A percentile compares a stretch with the other conserved stretches of the same genome.
Evolutionary conservation across 2,888 invertebrate genomes (phyloP).

Genomic region (Pterostichus madidus): DNA sequence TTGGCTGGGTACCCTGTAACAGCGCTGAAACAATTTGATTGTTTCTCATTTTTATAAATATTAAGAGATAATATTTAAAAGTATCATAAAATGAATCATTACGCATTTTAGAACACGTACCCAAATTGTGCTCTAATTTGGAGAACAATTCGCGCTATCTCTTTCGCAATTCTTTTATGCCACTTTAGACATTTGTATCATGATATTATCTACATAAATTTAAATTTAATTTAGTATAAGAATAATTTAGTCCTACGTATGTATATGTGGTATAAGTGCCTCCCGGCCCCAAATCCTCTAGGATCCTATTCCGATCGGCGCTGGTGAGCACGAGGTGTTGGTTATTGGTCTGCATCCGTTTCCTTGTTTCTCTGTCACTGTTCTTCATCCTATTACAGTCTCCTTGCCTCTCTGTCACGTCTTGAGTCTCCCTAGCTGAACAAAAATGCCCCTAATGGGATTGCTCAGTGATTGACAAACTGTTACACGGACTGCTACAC

Average conservation of each 20-base stretch:
- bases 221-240: too few species aligned
- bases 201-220: too few species aligned
- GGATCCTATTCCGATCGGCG: conserved; percentile 17
- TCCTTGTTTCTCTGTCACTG: conserved; percentile 25
- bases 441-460: conserved; percentile 54
- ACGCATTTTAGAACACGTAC: too few species aligned
- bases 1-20: too few species aligned
- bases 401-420: conserved; percentile 7
- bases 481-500: not conserved
- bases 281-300: not conserved
- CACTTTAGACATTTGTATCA: too few species aligned
- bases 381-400: conserved; percentile 21
- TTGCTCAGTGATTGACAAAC: conserved; percentile 40
- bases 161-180: too few species aligned
- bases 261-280: not conserved
- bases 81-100: too few species aligned
- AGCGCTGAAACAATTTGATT: too few species aligned
- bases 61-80: too few species aligned
- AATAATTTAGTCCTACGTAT: not conserved
- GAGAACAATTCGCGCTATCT: too few species aligned
- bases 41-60: too few species aligned
- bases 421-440: conserved; percentile 1
- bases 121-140: too few species aligned
- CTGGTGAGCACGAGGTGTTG: conserved; percentile 36
- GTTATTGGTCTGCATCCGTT: conserved; percentile 55